phyloP scores from a whole-genome alignment of 2,888 invertebrate species.

The Chaitophorus viminalis region DNA sequence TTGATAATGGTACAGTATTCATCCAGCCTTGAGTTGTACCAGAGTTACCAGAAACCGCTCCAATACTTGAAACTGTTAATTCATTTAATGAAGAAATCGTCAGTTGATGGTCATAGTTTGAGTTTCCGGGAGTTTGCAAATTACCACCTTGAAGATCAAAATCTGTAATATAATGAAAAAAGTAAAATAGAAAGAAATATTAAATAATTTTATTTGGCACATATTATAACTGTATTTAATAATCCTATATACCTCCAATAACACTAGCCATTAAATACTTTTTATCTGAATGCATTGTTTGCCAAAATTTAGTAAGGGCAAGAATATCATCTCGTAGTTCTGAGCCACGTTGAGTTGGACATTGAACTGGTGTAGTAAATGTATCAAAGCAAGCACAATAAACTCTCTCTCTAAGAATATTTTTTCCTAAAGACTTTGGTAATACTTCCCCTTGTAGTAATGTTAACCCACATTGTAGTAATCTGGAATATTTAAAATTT shows the following conservation, averaged over 20 bases:
- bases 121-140: slow-evolving; percentile 40
- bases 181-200: not conserved
- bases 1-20: slow-evolving; percentile 86
- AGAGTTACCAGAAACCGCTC: slow-evolving; percentile 63
- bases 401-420: slow-evolving; percentile 92
- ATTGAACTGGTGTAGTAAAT: slow-evolving; percentile 89
- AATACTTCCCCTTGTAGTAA: slow-evolving; percentile 93
- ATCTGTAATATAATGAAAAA: slow-evolving; percentile 59
- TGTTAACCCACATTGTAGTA: slow-evolving; percentile 90
- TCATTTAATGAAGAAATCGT: slow-evolving; percentile 66
- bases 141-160: slow-evolving; percentile 63
- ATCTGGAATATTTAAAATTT: slow-evolving; percentile 68
- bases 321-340: slow-evolving; percentile 89
- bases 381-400: slow-evolving; percentile 96
- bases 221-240: not conserved
- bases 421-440: slow-evolving; percentile 82
- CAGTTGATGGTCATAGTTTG: slow-evolving; percentile 65
- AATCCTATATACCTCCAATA: slow-evolving; percentile 74
- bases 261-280: slow-evolving; percentile 87
- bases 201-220: no score
- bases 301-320: slow-evolving; percentile 93
- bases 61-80: slow-evolving; percentile 64
- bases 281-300: slow-evolving; percentile 92
- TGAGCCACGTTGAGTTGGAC: slow-evolving; percentile 82
- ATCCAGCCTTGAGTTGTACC: slow-evolving; percentile 80